Percentiles rank a stretch among this genome's conserved stretches.
Evolutionary conservation across 2,888 invertebrate species (phyloP).

Genomic region (Hydriomena furcata): DNA sequence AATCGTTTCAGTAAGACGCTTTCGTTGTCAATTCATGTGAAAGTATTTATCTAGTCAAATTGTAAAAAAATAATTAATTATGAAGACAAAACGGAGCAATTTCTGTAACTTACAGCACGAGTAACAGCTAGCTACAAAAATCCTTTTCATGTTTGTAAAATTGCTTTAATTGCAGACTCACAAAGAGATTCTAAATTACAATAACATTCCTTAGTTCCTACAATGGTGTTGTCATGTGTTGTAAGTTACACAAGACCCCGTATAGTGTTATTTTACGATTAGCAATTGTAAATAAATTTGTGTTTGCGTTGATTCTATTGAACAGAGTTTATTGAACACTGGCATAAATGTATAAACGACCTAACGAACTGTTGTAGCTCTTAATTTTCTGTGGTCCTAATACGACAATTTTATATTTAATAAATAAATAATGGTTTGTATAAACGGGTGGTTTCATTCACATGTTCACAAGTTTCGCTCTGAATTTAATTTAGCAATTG

Average conservation of each 20-base stretch:
- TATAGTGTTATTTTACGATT: conserved; percentile 58
- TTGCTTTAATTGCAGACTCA: not conserved
- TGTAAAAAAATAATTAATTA: conserved; percentile 49
- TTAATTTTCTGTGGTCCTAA: conserved; percentile 65
- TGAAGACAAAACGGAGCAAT: conserved; percentile 17
- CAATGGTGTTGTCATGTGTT: conserved; percentile 15
- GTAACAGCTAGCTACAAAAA: not conserved
- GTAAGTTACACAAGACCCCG: conserved; percentile 29
- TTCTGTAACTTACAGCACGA: conserved; percentile 37
- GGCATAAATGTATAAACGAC: conserved; percentile 50
- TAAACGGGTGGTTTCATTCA: conserved; percentile 38
- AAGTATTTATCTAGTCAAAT: conserved; percentile 46
- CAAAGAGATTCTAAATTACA: not conserved
- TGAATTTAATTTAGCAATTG: conserved; percentile 22
- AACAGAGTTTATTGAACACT: conserved; percentile 76
- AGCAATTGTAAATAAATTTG: conserved; percentile 64
- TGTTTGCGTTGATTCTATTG: conserved; percentile 74
- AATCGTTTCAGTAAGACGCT: conserved; percentile 47
- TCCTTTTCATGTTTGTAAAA: not conserved
- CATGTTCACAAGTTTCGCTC: conserved; percentile 7
- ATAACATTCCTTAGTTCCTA: conserved; percentile 24
- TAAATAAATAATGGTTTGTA: conserved; percentile 73
- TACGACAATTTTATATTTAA: conserved; percentile 76
- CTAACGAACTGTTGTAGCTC: conserved; percentile 65
- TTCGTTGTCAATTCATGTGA: conserved; percentile 63